Evolutionary conservation across 2,797 vertebrate genomes (phyloP).

Genomic region (Clarias fuscus): DNA sequence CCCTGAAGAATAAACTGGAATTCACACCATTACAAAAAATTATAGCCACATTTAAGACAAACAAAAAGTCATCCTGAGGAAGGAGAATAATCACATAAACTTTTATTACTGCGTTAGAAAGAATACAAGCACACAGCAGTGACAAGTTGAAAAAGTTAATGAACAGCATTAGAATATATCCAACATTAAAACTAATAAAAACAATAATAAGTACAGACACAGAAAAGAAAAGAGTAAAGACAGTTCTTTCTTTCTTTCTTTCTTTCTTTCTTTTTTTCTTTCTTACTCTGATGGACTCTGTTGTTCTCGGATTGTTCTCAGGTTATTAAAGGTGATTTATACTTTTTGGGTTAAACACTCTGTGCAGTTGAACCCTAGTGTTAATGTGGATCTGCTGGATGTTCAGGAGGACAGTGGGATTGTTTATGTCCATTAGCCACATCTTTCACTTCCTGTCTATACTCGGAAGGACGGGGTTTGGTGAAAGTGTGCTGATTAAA

Average conservation of each 20-base stretch:
- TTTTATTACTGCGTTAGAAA: neutral
- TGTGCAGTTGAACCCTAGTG: neutral
- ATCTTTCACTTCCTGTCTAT: neutral
- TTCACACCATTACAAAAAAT: neutral
- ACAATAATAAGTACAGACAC: neutral
- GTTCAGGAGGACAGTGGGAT: neutral
- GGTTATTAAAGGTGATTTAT: no score
- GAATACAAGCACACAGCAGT: neutral
- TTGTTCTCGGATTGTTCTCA: no score
- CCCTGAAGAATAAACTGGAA: neutral
- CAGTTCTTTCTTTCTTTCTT: neutral
- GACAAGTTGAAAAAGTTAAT: neutral
- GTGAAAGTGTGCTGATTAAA: neutral
- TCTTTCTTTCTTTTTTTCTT: no score
- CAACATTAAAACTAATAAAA: neutral
- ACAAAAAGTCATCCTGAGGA: no score
- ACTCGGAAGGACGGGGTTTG: neutral
- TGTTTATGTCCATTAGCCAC: neutral
- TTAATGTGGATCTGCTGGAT: neutral
- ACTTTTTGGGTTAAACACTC: neutral
- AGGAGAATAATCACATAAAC: neutral
- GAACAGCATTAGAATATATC: neutral
- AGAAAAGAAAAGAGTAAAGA: neutral
- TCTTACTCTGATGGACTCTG: neutral
- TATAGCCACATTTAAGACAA: no score